Conservation (phyloP, 30 jellyfish, hydroid and myxozoan genomes). For the Turritopsis dohrnii region DNA sequence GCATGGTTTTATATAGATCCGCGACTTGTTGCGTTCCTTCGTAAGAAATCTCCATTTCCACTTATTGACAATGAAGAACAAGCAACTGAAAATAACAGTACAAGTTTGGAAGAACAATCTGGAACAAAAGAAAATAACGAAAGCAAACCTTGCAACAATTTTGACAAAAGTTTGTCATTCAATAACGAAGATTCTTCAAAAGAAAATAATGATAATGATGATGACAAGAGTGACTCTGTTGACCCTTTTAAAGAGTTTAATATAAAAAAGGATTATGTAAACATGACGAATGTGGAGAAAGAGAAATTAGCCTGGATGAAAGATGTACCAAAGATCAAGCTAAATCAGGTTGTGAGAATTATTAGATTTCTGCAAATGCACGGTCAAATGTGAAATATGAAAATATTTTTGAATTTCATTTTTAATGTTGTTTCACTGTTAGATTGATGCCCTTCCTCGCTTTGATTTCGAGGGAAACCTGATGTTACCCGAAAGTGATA, state of each 20-base stretch:
- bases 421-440: neutral
- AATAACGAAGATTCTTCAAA: neutral
- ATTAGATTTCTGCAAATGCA: neutral
- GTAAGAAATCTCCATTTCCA: constrained; percentile 2
- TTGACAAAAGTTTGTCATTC: neutral
- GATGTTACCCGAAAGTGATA: constrained; percentile 18
- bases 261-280: constrained; percentile 53
- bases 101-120: neutral
- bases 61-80: constrained; percentile 5
- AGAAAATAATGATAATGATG: constrained; percentile 1
- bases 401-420: no score
- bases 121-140: neutral
- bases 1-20: constrained; percentile 21
- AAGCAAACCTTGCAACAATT: neutral
- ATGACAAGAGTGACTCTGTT: neutral
- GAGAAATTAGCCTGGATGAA: constrained; percentile 88
- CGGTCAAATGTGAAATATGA: neutral
- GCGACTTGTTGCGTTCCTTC: constrained; percentile 15
- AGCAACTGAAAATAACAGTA: neutral
- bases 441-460: constrained; percentile 31
- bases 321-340: constrained; percentile 12
- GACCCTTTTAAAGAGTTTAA: constrained; percentile 60
- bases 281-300: constrained; percentile 61
- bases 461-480: constrained; percentile 81
- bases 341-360: neutral